A percentile compares a stretch with the other conserved stretches of the same genome.
Conservation (phyloP, 2,888 invertebrate genomes). For the Drosophila ezoana region DNA sequence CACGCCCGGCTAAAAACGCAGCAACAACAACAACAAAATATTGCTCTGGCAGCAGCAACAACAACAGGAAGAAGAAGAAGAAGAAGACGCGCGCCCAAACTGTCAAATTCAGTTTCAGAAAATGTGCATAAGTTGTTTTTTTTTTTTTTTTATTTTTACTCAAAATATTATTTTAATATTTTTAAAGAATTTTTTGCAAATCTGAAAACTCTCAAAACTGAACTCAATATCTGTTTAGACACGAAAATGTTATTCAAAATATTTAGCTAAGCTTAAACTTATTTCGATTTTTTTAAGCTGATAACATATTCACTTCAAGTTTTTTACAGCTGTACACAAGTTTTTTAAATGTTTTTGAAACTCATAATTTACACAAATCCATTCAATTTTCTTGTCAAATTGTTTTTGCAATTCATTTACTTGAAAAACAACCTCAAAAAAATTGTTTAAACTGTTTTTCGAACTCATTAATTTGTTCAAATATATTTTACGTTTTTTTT, state of each 20-base stretch:
- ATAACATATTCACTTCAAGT: not conserved
- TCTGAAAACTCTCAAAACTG: not conserved
- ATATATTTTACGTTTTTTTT: not conserved
- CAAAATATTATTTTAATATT: not conserved
- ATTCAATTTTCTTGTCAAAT: not conserved
- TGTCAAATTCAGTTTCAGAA: not conserved
- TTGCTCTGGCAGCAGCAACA: conserved; percentile 9
- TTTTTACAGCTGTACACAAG: not conserved
- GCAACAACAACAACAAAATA: conserved; percentile 13
- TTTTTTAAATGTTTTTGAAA: not conserved
- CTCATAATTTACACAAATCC: too few relatives aligned
- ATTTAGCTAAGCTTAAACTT: too few relatives aligned
- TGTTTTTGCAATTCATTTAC: not conserved
- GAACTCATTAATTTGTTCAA: not conserved
- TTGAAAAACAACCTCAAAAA: not conserved
- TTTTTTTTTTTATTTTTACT: not conserved
- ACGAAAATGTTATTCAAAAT: too few relatives aligned
- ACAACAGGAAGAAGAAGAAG: not conserved
- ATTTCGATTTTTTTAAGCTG: not conserved
- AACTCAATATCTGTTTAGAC: not conserved
- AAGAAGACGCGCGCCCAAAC: conserved; percentile 25
- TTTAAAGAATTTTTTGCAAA: not conserved
- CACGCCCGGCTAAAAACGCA: too few relatives aligned
- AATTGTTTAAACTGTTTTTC: too few relatives aligned
- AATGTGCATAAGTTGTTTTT: not conserved